Base-by-base conservation (phyloP, 2,888 invertebrate species). In the Argyra leucocephala region DNA sequence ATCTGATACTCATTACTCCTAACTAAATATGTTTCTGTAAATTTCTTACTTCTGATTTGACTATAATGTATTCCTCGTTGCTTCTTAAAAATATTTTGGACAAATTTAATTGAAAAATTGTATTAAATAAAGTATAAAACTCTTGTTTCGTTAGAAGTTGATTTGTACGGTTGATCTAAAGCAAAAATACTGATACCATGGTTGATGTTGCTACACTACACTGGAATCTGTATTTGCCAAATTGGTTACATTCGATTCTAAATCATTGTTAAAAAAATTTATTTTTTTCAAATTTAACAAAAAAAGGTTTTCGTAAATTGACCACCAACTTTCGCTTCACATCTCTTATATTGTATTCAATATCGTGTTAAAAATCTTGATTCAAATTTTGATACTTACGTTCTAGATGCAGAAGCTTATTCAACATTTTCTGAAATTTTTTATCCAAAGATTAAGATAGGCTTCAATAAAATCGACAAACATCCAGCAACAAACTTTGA, bases 311-410 rank as follows among this genome's bases (percentile, higher is more conserved):
- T 81, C 94, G 96, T 76, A 87, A 86, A 75, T 86, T 94, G 93
- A 83, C 96, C 96, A 69, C 80, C 80, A 70, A 88, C 89, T 71
- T 93, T 96, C 79, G 94, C 93, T 73, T 95, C 96, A 68, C 90
- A 91, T 68, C 88, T 96, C 69, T 84, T 95, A 78, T 96, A 96
- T 82, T 91, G 91, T 77, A 92, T 96, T 80, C 96, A 95, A 81
- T 96, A 96, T 74, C 97, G 95, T 91, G 84, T 95, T 77, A 94
- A 95, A 83, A 97, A 98, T 82, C 88, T 90, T 80, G 96, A 97
- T 82, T 95, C 95, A 71, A 95, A 96, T 75, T 92, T 96, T 70
- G 96, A 96, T 79, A 91, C 97, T 83, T 97, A 97, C 79, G 97
- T 97, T 67, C 96, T 96, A 67, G 97, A 97, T 80, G 96, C 96